Evolutionary conservation across 2,888 invertebrate genomes (phyloP), one percentile per base, ranked within the genome.

Genomic region (Sepioteuthis lessoniana): DNA sequence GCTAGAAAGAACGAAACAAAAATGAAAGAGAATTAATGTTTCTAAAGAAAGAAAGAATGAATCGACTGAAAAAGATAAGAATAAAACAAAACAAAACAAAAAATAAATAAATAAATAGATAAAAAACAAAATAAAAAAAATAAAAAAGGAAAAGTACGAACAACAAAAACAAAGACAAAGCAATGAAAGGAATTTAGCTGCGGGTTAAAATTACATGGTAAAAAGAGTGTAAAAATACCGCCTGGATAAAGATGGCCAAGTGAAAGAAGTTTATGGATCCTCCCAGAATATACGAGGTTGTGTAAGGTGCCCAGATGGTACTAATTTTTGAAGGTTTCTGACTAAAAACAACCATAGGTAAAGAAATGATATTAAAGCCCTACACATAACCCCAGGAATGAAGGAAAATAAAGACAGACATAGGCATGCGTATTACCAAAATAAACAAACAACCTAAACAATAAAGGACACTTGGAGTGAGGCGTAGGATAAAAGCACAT

Each of bases 301-400:
- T 76, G 76, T 76, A n/a, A 31, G n/a, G n/a, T n/a, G 76, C 76
- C 76, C 76, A 76, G 76, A n/a, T 76, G 76, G 76, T 76, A 76
- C 31, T 76, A 8, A 76, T 76, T 76, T 76, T 76, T 31, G 76
- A n/a, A 76, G 76, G 76, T 76, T 10, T 31, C 76, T 76, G 76
- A 76, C 31, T 16, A 76, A n/a, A 76, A 10, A n/a, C 31, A n/a
- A 13, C 31, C n/a, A 5, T 0, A 76, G 8, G 16, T n/a, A 76
- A 76, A 31, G 76, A 31, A 31, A 76, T 10, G n/a, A 31, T 76
- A n/a, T n/a, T 31, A 31, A 76, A 76, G 76, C 76, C 76, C 5
- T n/a, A 76, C 55, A n/a, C 76, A 31, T n/a, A 76, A 76, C n/a
- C n/a, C 7, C 0, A n/a, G 10, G 13, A 21, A 76, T 76, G 31